Conservation (phyloP, 53 echinoderm and acorn worm genomes). For the Patiria pectinifera region DNA sequence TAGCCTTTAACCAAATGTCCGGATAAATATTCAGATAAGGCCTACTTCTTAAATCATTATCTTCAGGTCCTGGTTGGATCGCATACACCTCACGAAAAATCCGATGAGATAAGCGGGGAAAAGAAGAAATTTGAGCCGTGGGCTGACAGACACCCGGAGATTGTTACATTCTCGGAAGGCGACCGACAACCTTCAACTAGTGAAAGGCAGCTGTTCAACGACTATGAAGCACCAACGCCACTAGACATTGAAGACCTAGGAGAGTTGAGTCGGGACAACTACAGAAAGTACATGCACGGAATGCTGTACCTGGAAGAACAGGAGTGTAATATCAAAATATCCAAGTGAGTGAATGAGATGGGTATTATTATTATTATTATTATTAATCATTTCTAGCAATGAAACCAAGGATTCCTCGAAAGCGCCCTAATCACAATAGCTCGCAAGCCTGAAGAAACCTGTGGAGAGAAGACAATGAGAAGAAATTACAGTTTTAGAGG, state of each 20-base stretch:
- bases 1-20: not conserved
- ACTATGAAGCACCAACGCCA: constrained; percentile 62
- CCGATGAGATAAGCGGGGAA: not conserved
- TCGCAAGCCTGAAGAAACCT: too few species aligned
- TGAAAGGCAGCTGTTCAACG: constrained; percentile 34
- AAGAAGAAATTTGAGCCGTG: constrained; percentile 42
- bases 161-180: constrained; percentile 24
- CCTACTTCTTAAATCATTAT: not conserved
- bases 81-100: not conserved
- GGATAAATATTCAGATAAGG: not conserved
- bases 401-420: too few species aligned
- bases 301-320: constrained; percentile 85
- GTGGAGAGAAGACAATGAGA: too few species aligned
- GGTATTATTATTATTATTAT: too few species aligned
- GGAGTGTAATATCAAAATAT: constrained; percentile 43
- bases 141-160: constrained; percentile 68
- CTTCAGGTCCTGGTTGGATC: constrained; percentile 53
- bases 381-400: too few species aligned
- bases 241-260: constrained; percentile 58
- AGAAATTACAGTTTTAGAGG: too few species aligned
- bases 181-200: not conserved
- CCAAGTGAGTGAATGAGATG: constrained; percentile 26
- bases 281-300: constrained; percentile 75
- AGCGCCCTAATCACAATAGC: too few species aligned
- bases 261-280: constrained; percentile 62